Base-by-base conservation (phyloP, 2,888 invertebrate genomes). In the Hemithea aestivaria region DNA sequence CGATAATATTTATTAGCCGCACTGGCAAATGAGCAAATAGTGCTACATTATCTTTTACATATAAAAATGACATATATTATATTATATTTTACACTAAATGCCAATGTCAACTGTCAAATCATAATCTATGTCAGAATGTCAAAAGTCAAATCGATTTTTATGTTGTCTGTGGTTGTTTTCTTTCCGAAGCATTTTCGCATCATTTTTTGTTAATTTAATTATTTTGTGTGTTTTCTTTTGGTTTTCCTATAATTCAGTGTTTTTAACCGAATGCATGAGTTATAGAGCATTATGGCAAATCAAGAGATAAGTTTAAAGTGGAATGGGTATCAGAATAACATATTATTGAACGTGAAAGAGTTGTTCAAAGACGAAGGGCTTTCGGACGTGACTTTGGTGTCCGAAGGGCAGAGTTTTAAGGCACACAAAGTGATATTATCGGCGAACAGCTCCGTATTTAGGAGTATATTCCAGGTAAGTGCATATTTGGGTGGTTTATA, bases 401-500 rank as follows among this genome's bases (percentile, higher is more conserved):
- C 90, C 40, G 91, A 91, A 62, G 91, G 91, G 37, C 88, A 89
- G 45, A 90, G 90, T 73, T 88, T 91, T 51, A 91, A 90, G 51
- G 91, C 91, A 36, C 92, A 92, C 60, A 91, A 91, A 81, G 89
- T 92, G 51, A 90, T 92, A 59, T 78, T 92, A 27, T 91, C 91
- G 2, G 91, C 91, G 1, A 91, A 91, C 57, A 91, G 91, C 66
- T 89, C 90, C 7, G 90, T 91, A 57, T 92, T 92, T 67, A 89
- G 88, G 60, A 89, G 87, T 49, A 89, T 91, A 55, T 91, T 91
- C 59, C 89, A 90, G 85, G 91, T 90, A 74, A 67, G 44, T 47
- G 4, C 8, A 1, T 11, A 23, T 20, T 25, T 6, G 0, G 2
- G 25, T 26, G n/a, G 2, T 29, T 29, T 36, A 25, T 43, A 39